These are phyloP conservation scores for Rhinella marina DNA, from an alignment of 2,797 vertebrate species.

Conservation along the genomic window DNA sequence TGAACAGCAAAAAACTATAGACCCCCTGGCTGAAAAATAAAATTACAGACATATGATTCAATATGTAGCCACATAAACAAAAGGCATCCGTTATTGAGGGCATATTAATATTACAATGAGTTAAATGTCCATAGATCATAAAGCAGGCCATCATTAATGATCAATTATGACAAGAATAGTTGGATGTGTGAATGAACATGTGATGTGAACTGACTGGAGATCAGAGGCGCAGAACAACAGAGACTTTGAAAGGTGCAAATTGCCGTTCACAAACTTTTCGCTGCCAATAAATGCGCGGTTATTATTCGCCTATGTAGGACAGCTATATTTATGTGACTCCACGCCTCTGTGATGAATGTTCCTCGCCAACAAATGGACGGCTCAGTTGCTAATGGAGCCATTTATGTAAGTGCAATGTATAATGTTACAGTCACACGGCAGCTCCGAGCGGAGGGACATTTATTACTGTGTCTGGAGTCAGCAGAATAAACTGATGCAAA, in stretches of 20 bases:
- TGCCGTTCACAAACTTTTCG: background rate
- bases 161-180: background rate
- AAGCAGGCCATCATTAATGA: background rate
- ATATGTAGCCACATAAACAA: background rate
- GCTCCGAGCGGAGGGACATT: background rate
- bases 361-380: background rate
- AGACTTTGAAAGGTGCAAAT: slow-evolving; percentile 10
- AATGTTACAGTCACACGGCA: background rate
- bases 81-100: background rate
- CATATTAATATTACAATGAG: slow-evolving; percentile 3
- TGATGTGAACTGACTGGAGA: background rate
- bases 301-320: background rate
- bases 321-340: background rate
- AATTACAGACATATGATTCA: background rate
- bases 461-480: background rate
- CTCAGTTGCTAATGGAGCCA: background rate
- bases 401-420: background rate
- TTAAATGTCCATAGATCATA: background rate
- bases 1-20: background rate
- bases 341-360: background rate
- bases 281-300: background rate
- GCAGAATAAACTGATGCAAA: background rate
- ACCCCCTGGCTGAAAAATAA: background rate
- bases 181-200: background rate
- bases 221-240: background rate